Conservation (phyloP, 2,888 invertebrate genomes). For the Pimpla rufipes region DNA sequence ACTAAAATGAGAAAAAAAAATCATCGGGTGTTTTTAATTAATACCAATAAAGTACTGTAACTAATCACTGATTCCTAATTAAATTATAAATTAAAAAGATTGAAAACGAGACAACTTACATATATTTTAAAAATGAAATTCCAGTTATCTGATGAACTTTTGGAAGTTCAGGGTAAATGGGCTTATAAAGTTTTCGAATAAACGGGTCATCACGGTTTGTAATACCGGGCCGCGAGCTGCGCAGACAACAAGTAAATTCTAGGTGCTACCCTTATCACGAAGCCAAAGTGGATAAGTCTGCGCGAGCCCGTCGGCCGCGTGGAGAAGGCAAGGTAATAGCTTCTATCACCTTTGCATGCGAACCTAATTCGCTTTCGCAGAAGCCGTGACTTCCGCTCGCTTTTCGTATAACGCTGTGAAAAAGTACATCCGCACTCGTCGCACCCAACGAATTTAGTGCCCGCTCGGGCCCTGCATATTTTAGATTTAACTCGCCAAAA, state of each 20-base stretch:
- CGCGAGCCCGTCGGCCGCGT: not conserved
- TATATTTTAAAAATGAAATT: no score
- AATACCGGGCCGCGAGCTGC: not conserved
- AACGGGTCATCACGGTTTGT: not conserved
- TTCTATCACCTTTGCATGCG: not conserved
- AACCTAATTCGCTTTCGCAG: constrained; percentile 27
- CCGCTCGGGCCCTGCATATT: not conserved
- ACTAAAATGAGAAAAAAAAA: no score
- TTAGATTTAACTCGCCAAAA: not conserved
- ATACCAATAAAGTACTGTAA: no score
- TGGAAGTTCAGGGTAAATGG: not conserved
- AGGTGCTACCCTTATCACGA: constrained; percentile 12
- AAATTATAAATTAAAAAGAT: no score
- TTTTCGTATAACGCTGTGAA: not conserved
- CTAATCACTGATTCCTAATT: not conserved
- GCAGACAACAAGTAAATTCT: not conserved
- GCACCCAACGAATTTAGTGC: not conserved
- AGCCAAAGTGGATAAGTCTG: constrained; percentile 16
- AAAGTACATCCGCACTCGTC: not conserved
- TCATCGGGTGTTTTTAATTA: no score
- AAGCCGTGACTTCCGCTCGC: constrained; percentile 20
- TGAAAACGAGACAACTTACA: no score
- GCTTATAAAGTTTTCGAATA: not conserved
- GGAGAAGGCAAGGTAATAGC: not conserved
- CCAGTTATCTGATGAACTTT: not conserved